These are phyloP conservation scores for Scopus umbretta DNA, from an alignment of 2,113 vertebrate species.

Conservation along the genomic window DNA sequence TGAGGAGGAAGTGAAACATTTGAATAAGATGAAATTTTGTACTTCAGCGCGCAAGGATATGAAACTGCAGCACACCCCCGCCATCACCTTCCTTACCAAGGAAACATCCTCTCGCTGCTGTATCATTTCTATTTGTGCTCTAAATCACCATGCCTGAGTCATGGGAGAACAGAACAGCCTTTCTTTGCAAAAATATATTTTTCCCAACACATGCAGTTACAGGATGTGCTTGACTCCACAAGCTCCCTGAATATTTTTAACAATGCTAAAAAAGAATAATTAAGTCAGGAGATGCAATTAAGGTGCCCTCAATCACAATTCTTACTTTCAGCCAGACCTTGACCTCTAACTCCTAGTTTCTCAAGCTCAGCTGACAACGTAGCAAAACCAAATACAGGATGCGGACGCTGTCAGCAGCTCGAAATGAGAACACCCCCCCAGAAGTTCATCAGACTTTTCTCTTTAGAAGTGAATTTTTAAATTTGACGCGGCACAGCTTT, in stretches of 20 bases:
- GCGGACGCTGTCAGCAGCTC: background rate
- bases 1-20: conserved; percentile 49
- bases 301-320: background rate
- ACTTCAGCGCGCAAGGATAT: background rate
- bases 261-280: background rate
- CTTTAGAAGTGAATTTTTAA: background rate
- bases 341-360: background rate
- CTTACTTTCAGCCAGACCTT: background rate
- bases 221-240: background rate
- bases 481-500: background rate
- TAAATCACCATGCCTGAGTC: conserved; percentile 15
- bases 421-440: background rate
- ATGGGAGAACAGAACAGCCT: background rate
- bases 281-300: background rate
- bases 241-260: background rate
- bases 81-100: background rate
- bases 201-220: background rate
- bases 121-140: background rate
- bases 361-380: background rate
- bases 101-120: background rate
- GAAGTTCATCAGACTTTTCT: background rate
- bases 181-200: background rate
- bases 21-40: background rate
- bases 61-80: background rate
- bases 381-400: background rate